These are phyloP conservation scores for Plumapathes pennacea DNA, from an alignment of 92 coral and sea anemone species.

Conservation along the genomic window DNA sequence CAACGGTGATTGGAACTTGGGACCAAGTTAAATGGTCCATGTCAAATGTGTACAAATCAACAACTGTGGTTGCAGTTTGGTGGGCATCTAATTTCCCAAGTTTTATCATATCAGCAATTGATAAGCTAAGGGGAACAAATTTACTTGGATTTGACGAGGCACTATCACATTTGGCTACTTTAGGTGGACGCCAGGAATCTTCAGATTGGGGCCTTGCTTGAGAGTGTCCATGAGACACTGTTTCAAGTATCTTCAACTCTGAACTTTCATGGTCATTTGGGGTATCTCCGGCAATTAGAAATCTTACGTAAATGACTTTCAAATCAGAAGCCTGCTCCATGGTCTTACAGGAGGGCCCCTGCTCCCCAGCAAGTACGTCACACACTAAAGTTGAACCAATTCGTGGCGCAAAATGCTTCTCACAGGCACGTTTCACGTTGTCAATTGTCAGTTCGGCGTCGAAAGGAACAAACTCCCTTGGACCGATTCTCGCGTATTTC, in stretches of 20 bases:
- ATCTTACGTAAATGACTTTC: slow-evolving; percentile 42
- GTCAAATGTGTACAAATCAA: slow-evolving; percentile 40
- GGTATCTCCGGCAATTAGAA: too few relatives aligned
- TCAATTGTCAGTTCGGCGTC: slow-evolving; percentile 37
- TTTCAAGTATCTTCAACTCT: too few relatives aligned
- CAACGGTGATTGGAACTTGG: slow-evolving; percentile 24
- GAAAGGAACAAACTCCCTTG: slow-evolving; percentile 41
- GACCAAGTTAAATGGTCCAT: slow-evolving; percentile 38
- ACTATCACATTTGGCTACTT: too few relatives aligned
- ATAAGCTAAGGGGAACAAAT: slow-evolving; percentile 35
- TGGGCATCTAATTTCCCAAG: slow-evolving; percentile 44
- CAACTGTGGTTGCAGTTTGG: slow-evolving; percentile 24
- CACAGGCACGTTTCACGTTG: slow-evolving; percentile 31
- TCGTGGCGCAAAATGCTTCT: slow-evolving; percentile 23
- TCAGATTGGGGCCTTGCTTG: neutral
- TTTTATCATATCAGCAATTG: slow-evolving; percentile 42
- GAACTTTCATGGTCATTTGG: too few relatives aligned
- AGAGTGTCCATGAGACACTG: slow-evolving; percentile 30
- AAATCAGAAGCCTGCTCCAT: slow-evolving; percentile 44
- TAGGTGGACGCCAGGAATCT: too few relatives aligned
- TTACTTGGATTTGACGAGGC: slow-evolving; percentile 33
- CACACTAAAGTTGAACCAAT: slow-evolving; percentile 22
- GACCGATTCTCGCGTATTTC: slow-evolving; percentile 35
- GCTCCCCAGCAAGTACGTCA: slow-evolving; percentile 59
- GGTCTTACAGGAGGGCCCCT: slow-evolving; percentile 59